These are phyloP conservation scores for Tachystola acroxantha DNA, from an alignment of 2,888 invertebrate genomes.

Conservation along the genomic window DNA sequence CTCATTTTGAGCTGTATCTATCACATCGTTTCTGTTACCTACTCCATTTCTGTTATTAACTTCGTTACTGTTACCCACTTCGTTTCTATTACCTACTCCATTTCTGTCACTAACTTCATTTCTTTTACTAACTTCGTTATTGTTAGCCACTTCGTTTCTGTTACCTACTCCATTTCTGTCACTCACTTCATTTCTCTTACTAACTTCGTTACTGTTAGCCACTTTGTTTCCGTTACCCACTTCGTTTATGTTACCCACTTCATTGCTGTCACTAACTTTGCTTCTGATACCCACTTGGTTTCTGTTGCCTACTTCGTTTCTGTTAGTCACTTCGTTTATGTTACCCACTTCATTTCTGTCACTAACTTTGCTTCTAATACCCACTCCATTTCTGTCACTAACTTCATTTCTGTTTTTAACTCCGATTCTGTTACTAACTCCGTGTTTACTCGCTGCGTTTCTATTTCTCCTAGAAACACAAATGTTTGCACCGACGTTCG, in stretches of 20 bases:
- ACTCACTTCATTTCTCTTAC: conserved; percentile 1
- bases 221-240: neutral
- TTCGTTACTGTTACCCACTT: conserved; percentile 9
- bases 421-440: too few species aligned
- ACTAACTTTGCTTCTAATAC: too few species aligned
- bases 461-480: too few species aligned
- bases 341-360: too few species aligned
- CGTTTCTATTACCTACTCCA: neutral
- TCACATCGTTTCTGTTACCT: conserved; percentile 9
- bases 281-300: conserved; percentile 5
- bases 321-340: too few species aligned
- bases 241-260: conserved; percentile 8
- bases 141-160: too few species aligned
- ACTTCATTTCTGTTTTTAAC: too few species aligned
- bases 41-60: neutral
- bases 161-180: conserved; percentile 8
- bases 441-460: too few species aligned
- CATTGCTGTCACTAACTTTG: conserved; percentile 2
- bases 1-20: conserved; percentile 16
- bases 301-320: too few species aligned
- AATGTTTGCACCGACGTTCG: too few species aligned
- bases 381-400: too few species aligned
- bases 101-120: conserved; percentile 8
- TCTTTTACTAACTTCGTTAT: conserved; percentile 9
- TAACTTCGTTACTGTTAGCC: conserved; percentile 9